A percentile compares a stretch with the other conserved stretches of the same genome.
Evolutionary conservation across 2,113 vertebrate species (phyloP).

Genomic region (Macroglossus sobrinus): DNA sequence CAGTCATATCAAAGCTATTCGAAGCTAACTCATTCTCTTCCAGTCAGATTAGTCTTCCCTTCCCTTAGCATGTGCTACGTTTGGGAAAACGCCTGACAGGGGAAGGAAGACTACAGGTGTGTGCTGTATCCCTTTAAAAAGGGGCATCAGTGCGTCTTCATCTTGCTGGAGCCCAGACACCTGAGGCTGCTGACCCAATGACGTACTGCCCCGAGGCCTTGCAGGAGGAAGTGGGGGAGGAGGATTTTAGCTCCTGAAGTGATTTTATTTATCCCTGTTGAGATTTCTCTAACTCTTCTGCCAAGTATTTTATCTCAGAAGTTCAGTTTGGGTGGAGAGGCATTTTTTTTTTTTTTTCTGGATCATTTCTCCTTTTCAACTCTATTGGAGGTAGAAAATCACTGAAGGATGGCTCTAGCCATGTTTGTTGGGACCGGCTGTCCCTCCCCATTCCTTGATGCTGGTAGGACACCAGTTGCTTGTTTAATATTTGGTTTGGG

Average conservation of each 20-base stretch:
- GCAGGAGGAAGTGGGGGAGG: background rate
- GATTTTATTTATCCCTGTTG: background rate
- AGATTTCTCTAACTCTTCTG: background rate
- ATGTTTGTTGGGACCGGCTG: background rate
- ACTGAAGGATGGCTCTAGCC: background rate
- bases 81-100: background rate
- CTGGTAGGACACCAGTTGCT: background rate
- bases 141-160: background rate
- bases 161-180: background rate
- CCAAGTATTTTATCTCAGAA: background rate
- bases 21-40: slow-evolving; percentile 21
- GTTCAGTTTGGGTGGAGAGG: background rate
- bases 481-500: background rate
- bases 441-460: accelerated
- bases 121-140: background rate
- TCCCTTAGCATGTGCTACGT: background rate
- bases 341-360: background rate
- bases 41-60: background rate
- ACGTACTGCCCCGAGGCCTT: background rate
- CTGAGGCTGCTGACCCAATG: background rate
- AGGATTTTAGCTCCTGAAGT: background rate
- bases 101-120: background rate
- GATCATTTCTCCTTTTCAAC: background rate
- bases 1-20: background rate
- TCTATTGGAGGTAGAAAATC: background rate